phyloP scores from a whole-genome alignment of 2,888 invertebrate species.

The Lochmaea capreae region DNA sequence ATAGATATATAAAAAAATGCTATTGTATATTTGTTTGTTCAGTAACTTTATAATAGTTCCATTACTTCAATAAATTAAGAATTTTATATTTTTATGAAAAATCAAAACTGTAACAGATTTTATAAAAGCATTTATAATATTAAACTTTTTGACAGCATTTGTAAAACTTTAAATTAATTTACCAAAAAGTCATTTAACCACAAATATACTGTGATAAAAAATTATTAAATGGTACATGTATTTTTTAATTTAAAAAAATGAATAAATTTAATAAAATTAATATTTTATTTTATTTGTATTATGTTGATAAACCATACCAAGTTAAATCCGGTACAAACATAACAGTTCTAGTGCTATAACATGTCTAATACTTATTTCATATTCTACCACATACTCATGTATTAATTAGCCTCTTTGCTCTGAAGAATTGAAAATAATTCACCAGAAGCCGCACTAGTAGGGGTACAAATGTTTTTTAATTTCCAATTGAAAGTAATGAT shows the following conservation, averaged over 20 bases:
- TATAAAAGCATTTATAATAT: not conserved
- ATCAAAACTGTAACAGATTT: not conserved
- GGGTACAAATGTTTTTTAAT: no score
- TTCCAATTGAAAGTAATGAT: no score
- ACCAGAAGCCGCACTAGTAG: no score
- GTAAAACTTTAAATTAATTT: not conserved
- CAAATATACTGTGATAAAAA: conserved; percentile 1
- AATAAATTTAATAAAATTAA: not conserved
- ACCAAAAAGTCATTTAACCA: not conserved
- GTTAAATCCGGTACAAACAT: no score
- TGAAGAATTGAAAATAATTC: no score
- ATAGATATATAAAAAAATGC: not conserved
- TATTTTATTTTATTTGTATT: not conserved
- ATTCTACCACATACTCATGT: no score
- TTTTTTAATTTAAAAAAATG: not conserved
- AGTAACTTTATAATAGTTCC: not conserved
- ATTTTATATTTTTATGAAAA: not conserved
- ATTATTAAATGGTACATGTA: not conserved
- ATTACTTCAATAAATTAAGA: not conserved
- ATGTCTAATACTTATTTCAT: no score
- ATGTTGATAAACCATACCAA: not conserved
- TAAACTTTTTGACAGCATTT: not conserved
- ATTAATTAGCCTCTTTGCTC: no score
- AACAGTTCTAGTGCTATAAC: no score
- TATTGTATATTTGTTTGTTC: not conserved